Percentiles rank a stretch among this genome's conserved stretches.
These are phyloP conservation scores for Hydrophis major DNA, from an alignment of 2,797 vertebrate genomes.

Conservation along the genomic window DNA sequence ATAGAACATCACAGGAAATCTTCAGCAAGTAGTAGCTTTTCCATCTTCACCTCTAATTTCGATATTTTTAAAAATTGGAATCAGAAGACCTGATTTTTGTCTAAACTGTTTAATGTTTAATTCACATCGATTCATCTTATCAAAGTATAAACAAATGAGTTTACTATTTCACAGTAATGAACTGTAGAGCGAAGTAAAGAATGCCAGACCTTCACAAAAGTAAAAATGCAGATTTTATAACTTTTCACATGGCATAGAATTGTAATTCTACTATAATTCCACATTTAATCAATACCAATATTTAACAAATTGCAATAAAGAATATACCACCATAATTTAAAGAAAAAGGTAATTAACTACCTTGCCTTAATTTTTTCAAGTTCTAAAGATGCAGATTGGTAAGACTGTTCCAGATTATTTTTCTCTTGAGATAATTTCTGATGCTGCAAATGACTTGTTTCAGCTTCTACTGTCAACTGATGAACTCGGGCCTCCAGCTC, in stretches of 20 bases:
- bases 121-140: not conserved
- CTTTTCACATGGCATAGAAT: not conserved
- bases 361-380: conserved; percentile 81
- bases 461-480: conserved; percentile 85
- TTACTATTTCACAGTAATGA: not conserved
- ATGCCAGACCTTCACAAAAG: not conserved
- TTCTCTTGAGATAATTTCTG: conserved; percentile 89
- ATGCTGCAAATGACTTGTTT: conserved; percentile 78
- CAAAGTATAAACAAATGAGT: not conserved
- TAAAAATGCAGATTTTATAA: not conserved
- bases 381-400: conserved; percentile 74
- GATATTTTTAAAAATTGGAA: not conserved
- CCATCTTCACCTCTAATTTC: not conserved
- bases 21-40: not conserved
- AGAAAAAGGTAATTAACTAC: conserved; percentile 45
- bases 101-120: not conserved
- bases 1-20: not conserved
- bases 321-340: not conserved
- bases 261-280: not conserved
- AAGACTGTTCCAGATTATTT: conserved; percentile 79
- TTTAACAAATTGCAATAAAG: not conserved
- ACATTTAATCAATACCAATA: not conserved
- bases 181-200: not conserved
- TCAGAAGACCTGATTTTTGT: not conserved
- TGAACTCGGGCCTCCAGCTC: conserved; percentile 85